Evolutionary conservation across 1,140 invertebrate genomes (phyloP).

Genomic region (Arctopsyche grandis): DNA sequence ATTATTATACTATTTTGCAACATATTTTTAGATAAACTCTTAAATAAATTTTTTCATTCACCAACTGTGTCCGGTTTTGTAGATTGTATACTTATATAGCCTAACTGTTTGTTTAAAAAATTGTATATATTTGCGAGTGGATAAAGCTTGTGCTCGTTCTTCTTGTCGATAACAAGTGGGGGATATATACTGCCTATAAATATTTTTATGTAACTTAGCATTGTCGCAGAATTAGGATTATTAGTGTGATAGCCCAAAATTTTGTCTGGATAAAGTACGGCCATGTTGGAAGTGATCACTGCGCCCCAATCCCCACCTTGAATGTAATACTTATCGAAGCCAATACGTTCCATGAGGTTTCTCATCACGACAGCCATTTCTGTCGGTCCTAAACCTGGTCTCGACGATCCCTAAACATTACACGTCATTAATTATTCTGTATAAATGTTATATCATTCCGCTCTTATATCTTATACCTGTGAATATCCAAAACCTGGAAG

Average conservation of each 20-base stretch:
- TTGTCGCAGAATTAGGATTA: slow-evolving; percentile 46
- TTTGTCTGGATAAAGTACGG: slow-evolving; percentile 76
- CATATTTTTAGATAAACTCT: not conserved
- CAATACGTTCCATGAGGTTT: slow-evolving; percentile 85
- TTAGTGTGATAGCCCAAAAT: slow-evolving; percentile 64
- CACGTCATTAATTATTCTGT: not conserved
- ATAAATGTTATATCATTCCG: not conserved
- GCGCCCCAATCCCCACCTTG: slow-evolving; percentile 89
- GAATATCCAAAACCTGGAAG: slow-evolving; percentile 85
- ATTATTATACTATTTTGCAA: not conserved
- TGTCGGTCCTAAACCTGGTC: slow-evolving; percentile 70
- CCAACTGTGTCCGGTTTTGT: slow-evolving; percentile 90
- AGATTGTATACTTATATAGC: slow-evolving; percentile 86
- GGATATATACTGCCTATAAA: slow-evolving; percentile 58
- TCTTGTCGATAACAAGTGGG: slow-evolving; percentile 67
- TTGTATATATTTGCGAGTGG: slow-evolving; percentile 66
- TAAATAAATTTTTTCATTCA: too few species aligned
- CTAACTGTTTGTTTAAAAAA: slow-evolving; percentile 73
- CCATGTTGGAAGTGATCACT: slow-evolving; percentile 71
- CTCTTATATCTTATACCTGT: slow-evolving; percentile 56
- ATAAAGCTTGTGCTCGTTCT: slow-evolving; percentile 71
- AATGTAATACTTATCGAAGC: slow-evolving; percentile 78
- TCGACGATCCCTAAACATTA: slow-evolving; percentile 66
- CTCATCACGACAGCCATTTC: slow-evolving; percentile 80
- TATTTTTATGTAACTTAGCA: slow-evolving; percentile 46